Evolutionary conservation across 2,113 vertebrate species (phyloP).

Genomic region (Chloropsis cyanopogon): DNA sequence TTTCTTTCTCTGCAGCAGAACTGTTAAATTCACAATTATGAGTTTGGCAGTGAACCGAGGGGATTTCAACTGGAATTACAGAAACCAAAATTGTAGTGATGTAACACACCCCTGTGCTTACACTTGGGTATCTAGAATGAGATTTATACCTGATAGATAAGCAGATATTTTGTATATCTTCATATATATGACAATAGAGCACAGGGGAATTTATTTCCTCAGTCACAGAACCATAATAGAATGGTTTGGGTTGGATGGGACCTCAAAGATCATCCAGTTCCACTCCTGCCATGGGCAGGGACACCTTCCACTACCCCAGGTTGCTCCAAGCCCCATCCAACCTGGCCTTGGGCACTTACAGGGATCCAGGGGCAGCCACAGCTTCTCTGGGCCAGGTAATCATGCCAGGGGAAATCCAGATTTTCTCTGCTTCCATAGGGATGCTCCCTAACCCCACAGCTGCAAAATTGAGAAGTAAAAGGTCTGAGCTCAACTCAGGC

Average conservation of each 20-base stretch:
- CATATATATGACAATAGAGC: neutral
- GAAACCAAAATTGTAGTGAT: neutral
- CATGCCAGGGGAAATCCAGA: neutral
- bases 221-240: neutral
- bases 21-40: neutral
- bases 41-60: neutral
- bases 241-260: neutral
- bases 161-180: neutral
- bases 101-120: neutral
- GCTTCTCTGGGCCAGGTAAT: neutral
- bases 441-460: neutral
- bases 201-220: neutral
- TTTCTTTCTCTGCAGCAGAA: neutral
- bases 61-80: neutral
- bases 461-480: neutral
- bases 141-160: neutral
- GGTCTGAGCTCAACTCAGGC: neutral
- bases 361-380: neutral
- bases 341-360: neutral
- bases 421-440: neutral
- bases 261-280: neutral
- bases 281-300: neutral
- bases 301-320: neutral
- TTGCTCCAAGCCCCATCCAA: fast-evolving
- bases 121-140: neutral